Percentiles rank a stretch among this genome's conserved stretches.
Evolutionary conservation across 2,888 invertebrate species (phyloP).

Genomic region (Anarsia innoxiella): DNA sequence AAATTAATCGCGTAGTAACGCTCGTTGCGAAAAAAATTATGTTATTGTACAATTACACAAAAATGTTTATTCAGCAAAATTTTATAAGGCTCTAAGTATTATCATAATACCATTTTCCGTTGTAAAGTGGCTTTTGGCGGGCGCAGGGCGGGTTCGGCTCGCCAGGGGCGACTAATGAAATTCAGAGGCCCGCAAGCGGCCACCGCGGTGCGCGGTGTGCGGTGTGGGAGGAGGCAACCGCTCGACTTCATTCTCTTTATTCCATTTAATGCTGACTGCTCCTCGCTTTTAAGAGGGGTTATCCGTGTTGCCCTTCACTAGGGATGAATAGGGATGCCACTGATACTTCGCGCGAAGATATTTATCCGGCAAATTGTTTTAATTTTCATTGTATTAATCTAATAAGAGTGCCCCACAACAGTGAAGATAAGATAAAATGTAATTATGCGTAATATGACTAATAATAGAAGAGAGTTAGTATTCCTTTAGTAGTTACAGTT

Average conservation of each 20-base stretch:
- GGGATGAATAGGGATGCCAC: conserved; percentile 71
- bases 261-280: conserved; percentile 76
- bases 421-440: conserved; percentile 59
- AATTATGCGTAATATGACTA: conserved; percentile 52
- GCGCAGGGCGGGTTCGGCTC: conserved; percentile 44
- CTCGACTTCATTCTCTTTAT: conserved; percentile 73
- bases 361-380: conserved; percentile 77
- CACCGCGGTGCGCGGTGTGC: conserved; percentile 24
- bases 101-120: conserved; percentile 72
- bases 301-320: conserved; percentile 71
- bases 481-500: no score
- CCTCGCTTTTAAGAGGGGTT: conserved; percentile 75
- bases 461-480: no score
- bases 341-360: conserved; percentile 70
- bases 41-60: conserved; percentile 62
- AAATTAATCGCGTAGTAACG: no score
- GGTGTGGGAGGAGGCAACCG: conserved; percentile 45
- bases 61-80: conserved; percentile 68
- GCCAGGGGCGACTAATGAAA: conserved; percentile 65
- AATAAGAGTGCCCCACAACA: conserved; percentile 70
- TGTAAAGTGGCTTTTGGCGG: conserved; percentile 69
- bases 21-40: no score
- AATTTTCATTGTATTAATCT: conserved; percentile 75
- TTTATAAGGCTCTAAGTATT: conserved; percentile 70
- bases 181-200: conserved; percentile 58